These are phyloP conservation scores for Zosterops hypoxanthus DNA, from an alignment of 2,113 vertebrate species.

Conservation along the genomic window DNA sequence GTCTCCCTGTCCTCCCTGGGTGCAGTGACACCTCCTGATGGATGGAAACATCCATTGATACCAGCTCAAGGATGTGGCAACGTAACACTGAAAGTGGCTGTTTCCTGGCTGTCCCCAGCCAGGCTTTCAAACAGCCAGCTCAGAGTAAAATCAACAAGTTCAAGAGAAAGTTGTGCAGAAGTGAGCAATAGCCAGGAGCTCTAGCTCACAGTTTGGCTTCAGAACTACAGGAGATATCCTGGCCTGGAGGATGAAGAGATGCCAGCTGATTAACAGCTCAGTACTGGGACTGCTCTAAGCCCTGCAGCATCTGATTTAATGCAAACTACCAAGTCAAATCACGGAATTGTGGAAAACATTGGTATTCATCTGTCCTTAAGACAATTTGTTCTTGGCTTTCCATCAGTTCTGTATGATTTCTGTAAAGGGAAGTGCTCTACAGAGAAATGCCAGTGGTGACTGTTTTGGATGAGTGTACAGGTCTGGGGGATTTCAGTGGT, in stretches of 20 bases:
- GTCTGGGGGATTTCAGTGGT: fast-evolving
- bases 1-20: not conserved
- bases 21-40: not conserved
- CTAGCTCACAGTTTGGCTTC: not conserved
- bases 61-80: fast-evolving
- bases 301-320: not conserved
- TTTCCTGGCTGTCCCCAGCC: not conserved
- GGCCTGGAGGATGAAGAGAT: not conserved
- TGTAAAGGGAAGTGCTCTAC: not conserved
- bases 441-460: not conserved
- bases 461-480: not conserved
- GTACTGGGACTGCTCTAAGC: not conserved
- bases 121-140: not conserved
- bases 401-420: not conserved
- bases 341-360: not conserved
- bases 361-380: not conserved
- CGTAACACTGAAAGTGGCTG: fast-evolving
- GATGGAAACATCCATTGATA: not conserved
- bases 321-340: not conserved
- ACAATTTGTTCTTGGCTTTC: constrained; percentile 13
- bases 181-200: not conserved
- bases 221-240: not conserved
- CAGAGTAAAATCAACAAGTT: not conserved
- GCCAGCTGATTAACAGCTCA: not conserved
- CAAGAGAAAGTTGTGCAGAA: not conserved